Base-by-base conservation (phyloP, 2,113 vertebrate species). In the Chaenocephalus aceratus region DNA sequence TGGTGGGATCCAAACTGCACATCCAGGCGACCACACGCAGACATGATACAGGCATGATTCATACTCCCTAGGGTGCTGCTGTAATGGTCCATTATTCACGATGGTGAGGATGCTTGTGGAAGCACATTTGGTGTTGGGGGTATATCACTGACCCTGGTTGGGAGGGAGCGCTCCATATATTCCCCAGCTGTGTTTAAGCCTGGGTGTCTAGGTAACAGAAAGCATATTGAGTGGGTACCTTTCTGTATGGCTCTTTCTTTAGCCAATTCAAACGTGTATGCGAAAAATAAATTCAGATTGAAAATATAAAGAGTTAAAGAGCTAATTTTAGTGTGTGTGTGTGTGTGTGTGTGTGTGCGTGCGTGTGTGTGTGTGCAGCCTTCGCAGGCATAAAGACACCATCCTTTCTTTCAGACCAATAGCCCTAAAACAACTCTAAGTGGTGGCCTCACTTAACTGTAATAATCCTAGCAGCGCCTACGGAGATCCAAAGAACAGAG, bases 1-100 rank as follows among this genome's bases (percentile, higher is more conserved):
- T 18, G 9, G 56, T 74, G 74, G 59, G 71, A 72, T 72, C 13
- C 34, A 83, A 77, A 77, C 69, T 77, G 52, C 41, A 72, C 83
- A 76, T 64, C 56, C 87, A 79, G 85, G 79, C 60, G 69, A 88
- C 92, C 89, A 89, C 89, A 91, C 60, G 30, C 86, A 92, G 85
- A 76, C 88, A 89, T 85, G 80, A 92, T 88, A 85, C 71, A 66
- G 14, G 10, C 59, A 72, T 91, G 91, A 93, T 70, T 93, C 89
- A 88, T 69, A 9, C 16, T 75, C 89, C 89, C 84, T 1, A 63
- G 76, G 80, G 88, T 36, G 73, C 68, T 72, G 64, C 57, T 71
- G 86, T 82, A 88, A 90, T 82, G 53, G 69, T 80, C 72, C 78
- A 74, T 91, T 91, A 89, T 83, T 82, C 85, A 90, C 30, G 62